Evolutionary conservation across 2,797 vertebrate species (phyloP).

Genomic region (Hypotaenidia philippensis): DNA sequence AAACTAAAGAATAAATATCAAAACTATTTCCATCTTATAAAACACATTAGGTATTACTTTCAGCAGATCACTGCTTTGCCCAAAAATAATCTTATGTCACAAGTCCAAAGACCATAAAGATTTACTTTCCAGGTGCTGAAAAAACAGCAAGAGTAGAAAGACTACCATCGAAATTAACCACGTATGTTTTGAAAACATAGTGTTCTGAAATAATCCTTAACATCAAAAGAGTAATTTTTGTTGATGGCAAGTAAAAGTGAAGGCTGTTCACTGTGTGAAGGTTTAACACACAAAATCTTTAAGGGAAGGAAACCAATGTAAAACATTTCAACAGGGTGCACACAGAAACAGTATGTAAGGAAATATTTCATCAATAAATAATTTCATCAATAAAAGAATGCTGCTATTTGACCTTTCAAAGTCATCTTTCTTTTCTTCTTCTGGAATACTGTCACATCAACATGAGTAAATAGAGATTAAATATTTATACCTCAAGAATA

Average conservation of each 20-base stretch:
- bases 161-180: neutral
- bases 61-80: neutral
- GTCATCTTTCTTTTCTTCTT: neutral
- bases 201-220: neutral
- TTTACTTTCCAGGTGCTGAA: neutral
- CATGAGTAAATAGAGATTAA: neutral
- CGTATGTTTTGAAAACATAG: neutral
- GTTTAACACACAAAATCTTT: neutral
- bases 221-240: neutral
- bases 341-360: fast-evolving
- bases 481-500: neutral
- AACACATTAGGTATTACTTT: neutral
- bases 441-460: neutral
- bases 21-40: neutral
- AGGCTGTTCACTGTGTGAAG: neutral
- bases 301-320: neutral
- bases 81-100: neutral
- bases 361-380: neutral
- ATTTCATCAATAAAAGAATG: neutral
- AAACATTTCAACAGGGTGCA: neutral
- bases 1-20: neutral
- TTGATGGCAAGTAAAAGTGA: neutral
- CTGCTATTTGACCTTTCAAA: neutral
- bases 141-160: neutral
- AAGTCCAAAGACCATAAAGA: neutral